Percentiles rank a stretch among this genome's conserved stretches.
These are phyloP conservation scores for Acanthochromis polyacanthus DNA, from an alignment of 2,113 vertebrate species.

Conservation along the genomic window DNA sequence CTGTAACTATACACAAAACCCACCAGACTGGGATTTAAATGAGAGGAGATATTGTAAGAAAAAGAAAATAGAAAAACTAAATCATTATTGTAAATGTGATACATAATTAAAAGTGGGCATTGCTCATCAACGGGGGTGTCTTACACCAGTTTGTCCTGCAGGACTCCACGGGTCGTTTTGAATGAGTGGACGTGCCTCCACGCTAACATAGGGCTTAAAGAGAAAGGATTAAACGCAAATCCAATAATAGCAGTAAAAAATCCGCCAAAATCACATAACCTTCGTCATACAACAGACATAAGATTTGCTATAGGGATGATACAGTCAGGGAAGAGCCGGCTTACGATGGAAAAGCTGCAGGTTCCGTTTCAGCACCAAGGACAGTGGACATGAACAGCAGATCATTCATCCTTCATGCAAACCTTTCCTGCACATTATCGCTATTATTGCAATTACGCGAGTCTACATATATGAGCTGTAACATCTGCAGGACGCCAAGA, in stretches of 20 bases:
- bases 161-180: background rate
- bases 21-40: background rate
- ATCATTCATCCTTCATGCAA: background rate
- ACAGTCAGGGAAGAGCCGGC: background rate
- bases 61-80: background rate
- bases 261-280: background rate
- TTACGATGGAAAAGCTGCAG: slow-evolving; percentile 6
- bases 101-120: too few species aligned
- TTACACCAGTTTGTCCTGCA: too few species aligned
- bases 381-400: slow-evolving; percentile 68
- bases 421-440: background rate
- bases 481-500: slow-evolving; percentile 50
- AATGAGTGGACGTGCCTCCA: background rate
- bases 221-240: background rate
- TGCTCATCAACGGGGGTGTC: too few species aligned
- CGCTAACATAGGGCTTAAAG: background rate
- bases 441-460: background rate
- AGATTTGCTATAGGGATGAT: background rate
- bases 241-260: background rate
- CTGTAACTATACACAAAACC: background rate
- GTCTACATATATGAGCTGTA: background rate
- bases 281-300: background rate
- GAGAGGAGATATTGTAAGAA: too few species aligned
- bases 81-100: too few species aligned
- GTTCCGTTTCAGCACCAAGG: slow-evolving; percentile 84